phyloP scores from a whole-genome alignment of 1,140 invertebrate species.

The Phymorhynchus buccinoides region DNA sequence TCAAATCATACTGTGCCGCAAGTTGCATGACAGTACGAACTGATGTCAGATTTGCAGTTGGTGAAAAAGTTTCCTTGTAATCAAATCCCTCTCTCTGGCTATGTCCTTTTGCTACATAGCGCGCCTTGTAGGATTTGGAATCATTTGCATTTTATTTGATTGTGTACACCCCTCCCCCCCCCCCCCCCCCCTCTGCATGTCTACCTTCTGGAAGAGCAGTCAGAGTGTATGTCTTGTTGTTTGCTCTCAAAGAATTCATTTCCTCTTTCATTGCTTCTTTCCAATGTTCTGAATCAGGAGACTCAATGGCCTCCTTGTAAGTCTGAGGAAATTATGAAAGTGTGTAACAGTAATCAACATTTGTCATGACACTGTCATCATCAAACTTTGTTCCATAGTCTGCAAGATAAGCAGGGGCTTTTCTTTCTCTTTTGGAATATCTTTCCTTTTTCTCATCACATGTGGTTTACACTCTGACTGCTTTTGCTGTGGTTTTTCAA shows the following conservation, averaged over 20 bases:
- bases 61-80: constrained; percentile 58
- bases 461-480: constrained; percentile 3
- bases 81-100: constrained; percentile 52
- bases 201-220: constrained; percentile 65
- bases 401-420: not conserved
- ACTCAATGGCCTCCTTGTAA: constrained; percentile 63
- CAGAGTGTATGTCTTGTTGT: constrained; percentile 71
- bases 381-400: constrained; percentile 10
- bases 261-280: constrained; percentile 69
- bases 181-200: constrained; percentile 60
- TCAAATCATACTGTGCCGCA: constrained; percentile 39
- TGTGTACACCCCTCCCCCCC: constrained; percentile 66
- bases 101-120: constrained; percentile 72
- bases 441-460: constrained; percentile 1
- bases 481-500: not conserved
- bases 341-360: not conserved
- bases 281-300: constrained; percentile 62
- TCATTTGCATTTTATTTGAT: constrained; percentile 33
- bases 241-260: constrained; percentile 63
- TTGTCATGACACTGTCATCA: not conserved
- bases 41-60: constrained; percentile 56
- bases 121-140: constrained; percentile 63
- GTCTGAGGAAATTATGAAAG: constrained; percentile 18
- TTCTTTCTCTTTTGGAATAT: constrained; percentile 23
- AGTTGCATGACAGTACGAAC: constrained; percentile 50